Base-by-base conservation (phyloP, 2,113 vertebrate species). In the Gobio gobio region DNA sequence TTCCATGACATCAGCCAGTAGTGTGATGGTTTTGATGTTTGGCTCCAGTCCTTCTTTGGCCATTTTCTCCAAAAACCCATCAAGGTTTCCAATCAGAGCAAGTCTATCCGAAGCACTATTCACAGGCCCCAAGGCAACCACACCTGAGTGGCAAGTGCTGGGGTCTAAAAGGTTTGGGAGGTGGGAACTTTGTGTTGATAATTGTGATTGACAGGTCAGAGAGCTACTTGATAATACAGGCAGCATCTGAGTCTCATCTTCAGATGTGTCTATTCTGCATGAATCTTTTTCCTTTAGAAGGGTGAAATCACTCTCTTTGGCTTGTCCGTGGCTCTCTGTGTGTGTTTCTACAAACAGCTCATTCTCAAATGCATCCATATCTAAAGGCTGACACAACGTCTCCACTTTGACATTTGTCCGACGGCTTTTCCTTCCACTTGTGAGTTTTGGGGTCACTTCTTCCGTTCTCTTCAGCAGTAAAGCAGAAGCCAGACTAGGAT, bases 31-130 rank as follows among this genome's bases (percentile, higher is more conserved):
- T 84, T 92, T 96, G 86, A 99, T 93, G 86, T 94, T 92, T 0
- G 97, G 96, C 3, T 75, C 78, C 66, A 95, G 91, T 2, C 92
- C 82, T 0, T 95, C 92, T 14, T 93, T 91, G 0, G 87, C 91
- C 97, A 99, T 97, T 85, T 95, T 96, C 5, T 91, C 92, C 87
- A 99, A 88, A 89, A 99, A 95, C 5, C 97, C 97, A 6, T 95
- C 83, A 80, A 95, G 90, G 5, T 94, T 93, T 18, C 98, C 98
- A 43, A 99, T 96, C 84, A 99, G 90, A 22, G 95, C 94, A 22
- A 99, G 94, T 29, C 96, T 92, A 2, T 97, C 93, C 0, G 93
- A 94, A 0, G 94, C 87, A 0, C 89, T 92, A 6, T 86, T 86
- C 78, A 93, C 95, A 0, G 90, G 86, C 20, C 96, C 94, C 63